A percentile compares a stretch with the other conserved stretches of the same genome.
phyloP scores from a whole-genome alignment of 2,888 invertebrate species.

The Sturmia bella region DNA sequence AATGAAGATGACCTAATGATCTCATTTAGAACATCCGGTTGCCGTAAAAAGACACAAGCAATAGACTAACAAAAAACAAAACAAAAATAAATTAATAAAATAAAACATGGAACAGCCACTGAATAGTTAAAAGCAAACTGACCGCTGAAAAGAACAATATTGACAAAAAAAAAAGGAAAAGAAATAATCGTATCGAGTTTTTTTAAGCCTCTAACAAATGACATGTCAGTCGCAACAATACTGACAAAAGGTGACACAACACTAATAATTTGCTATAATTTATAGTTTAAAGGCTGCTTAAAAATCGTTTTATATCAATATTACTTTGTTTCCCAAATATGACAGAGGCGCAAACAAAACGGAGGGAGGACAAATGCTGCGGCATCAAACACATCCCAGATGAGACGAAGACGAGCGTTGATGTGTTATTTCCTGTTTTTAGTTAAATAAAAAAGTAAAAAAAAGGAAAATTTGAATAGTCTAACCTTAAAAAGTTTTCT shows the following conservation, averaged over 20 bases:
- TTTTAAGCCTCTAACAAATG: conserved; percentile 23
- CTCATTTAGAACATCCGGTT: conserved; percentile 62
- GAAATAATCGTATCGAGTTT: too few relatives aligned
- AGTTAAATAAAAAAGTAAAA: too few relatives aligned
- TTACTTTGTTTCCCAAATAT: neutral
- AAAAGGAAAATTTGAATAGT: too few relatives aligned
- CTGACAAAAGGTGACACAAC: conserved; percentile 60
- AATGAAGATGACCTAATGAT: conserved; percentile 62
- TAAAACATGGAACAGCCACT: neutral
- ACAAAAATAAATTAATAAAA: neutral
- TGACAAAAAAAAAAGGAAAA: neutral
- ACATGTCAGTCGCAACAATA: conserved; percentile 10
- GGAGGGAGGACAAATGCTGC: too few relatives aligned
- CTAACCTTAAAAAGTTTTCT: too few relatives aligned
- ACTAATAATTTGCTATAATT: conserved; percentile 62
- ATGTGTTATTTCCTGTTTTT: too few relatives aligned
- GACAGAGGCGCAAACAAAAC: too few relatives aligned
- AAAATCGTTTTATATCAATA: conserved; percentile 7
- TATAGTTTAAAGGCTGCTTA: conserved; percentile 27
- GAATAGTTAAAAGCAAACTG: neutral
- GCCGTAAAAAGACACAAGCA: conserved; percentile 25
- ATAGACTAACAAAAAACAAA: neutral
- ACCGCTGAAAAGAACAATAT: neutral
- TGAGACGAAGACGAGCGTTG: too few relatives aligned
- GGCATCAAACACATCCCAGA: too few relatives aligned